Evolutionary conservation across 2,888 invertebrate genomes (phyloP).

Genomic region (Cryptocephalus primarius): DNA sequence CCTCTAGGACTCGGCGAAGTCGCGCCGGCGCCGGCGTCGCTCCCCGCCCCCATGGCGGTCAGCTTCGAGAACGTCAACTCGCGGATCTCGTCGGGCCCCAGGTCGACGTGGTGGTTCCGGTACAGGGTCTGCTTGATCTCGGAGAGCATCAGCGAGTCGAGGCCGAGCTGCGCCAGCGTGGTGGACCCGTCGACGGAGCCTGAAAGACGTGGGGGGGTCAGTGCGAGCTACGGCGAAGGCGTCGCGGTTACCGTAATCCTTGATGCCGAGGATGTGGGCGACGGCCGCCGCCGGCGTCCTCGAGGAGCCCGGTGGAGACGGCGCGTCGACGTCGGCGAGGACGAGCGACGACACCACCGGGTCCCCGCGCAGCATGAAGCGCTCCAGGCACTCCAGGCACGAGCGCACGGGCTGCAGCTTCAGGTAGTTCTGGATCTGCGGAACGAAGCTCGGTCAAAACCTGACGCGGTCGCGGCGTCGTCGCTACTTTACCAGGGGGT

Average conservation of each 20-base stretch:
- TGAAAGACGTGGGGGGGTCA: not conserved
- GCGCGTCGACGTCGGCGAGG: not conserved
- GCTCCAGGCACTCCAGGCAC: constrained; percentile 14
- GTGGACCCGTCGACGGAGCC: not conserved
- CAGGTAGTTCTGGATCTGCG: constrained; percentile 7
- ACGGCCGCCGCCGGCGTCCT: constrained; percentile 13
- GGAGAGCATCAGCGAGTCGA: not conserved
- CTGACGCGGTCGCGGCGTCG: too few species aligned
- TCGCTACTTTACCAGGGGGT: too few species aligned
- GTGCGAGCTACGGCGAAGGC: too few species aligned
- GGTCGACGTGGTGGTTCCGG: not conserved
- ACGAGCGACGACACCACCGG: constrained; percentile 14
- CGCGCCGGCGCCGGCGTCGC: too few species aligned
- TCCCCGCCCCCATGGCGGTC: not conserved
- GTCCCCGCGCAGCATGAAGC: constrained; percentile 11
- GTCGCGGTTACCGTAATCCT: constrained; percentile 12
- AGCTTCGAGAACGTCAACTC: not conserved
- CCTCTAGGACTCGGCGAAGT: too few species aligned
- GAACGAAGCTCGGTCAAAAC: not conserved
- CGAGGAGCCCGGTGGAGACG: too few species aligned
- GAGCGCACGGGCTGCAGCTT: constrained; percentile 14
- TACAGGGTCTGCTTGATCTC: not conserved
- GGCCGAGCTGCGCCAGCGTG: not conserved
- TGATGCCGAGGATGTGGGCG: constrained; percentile 18
- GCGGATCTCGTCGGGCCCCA: not conserved